Conservation (phyloP, 2,113 vertebrate species). For the Tringa solitaria region DNA sequence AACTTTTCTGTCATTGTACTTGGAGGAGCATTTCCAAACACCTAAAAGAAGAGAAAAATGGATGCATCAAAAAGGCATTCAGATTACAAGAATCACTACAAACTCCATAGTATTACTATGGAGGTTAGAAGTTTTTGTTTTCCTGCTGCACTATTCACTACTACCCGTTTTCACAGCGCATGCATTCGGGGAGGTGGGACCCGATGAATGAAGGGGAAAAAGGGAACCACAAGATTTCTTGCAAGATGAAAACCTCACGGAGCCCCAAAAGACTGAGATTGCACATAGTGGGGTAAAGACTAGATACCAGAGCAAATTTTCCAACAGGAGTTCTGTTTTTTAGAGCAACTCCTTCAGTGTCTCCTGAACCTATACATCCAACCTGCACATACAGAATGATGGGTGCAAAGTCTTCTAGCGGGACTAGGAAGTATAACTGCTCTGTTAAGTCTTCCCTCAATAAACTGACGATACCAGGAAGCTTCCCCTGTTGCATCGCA, state of each 20-base stretch:
- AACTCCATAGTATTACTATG: not conserved
- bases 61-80: not conserved
- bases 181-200: not conserved
- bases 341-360: not conserved
- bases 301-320: not conserved
- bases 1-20: constrained; percentile 98
- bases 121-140: not conserved
- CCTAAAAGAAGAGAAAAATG: constrained; percentile 71
- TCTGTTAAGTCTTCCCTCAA: not conserved
- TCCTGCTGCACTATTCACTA: not conserved
- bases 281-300: not conserved
- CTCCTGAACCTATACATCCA: not conserved
- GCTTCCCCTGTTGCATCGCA: not conserved
- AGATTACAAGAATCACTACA: not conserved
- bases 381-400: not conserved
- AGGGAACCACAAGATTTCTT: not conserved
- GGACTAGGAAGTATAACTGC: not conserved
- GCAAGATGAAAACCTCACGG: not conserved
- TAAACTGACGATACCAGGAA: not conserved
- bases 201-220: not conserved
- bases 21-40: constrained; percentile 95
- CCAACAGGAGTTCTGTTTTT: not conserved
- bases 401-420: not conserved
- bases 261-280: not conserved
- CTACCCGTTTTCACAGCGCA: not conserved